Base-by-base conservation (phyloP, 2,888 invertebrate species). In the Athalia rosae region DNA sequence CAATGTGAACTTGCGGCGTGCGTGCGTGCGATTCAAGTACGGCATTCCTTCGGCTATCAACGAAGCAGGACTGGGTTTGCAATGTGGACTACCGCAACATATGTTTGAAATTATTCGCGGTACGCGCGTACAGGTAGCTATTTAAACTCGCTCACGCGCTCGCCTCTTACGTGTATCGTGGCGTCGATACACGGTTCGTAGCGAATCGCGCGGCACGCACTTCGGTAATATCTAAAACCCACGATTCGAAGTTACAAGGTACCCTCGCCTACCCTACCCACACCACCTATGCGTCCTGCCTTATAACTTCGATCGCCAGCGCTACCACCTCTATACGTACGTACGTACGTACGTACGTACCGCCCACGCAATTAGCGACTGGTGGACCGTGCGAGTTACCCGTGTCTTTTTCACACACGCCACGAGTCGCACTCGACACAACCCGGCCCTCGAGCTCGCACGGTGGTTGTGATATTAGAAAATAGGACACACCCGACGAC, bases 401-500 rank as follows among this genome's bases (percentile, higher is more conserved):
- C 7, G 7, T 53, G 7, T n/a, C 9, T 53, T 53, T 4, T 53
- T n/a, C n/a, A 11, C 13, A 64, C 43, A 43, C 13, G 48, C 13
- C 56, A 11, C 7, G 8, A 50, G 7, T 8, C 50, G 53, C 53
- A n/a, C n/a, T 53, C n/a, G 4, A 11, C 4, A 53, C n/a, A n/a
- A n/a, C n/a, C 53, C 4, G n/a, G n/a, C 53, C 11, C n/a, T 53
- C 28, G 28, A 28, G 53, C 53, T 11, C 53, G 53, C 53, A 9
- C 58, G n/a, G 58, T n/a, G 58, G 43, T 45, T 71, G 71, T 71
- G 71, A 58, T 71, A 71, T 71, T 71, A 61, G 61, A 74, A 74
- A 74, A 74, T 74, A 62, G 74, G 74, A 74, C 64, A 73, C 81
- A 81, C 81, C 80, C 80, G 80, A 81, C 79, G 80, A 79, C 83